These are phyloP conservation scores for Pelochelys cantorii DNA, from an alignment of 2,797 vertebrate species.

Conservation along the genomic window DNA sequence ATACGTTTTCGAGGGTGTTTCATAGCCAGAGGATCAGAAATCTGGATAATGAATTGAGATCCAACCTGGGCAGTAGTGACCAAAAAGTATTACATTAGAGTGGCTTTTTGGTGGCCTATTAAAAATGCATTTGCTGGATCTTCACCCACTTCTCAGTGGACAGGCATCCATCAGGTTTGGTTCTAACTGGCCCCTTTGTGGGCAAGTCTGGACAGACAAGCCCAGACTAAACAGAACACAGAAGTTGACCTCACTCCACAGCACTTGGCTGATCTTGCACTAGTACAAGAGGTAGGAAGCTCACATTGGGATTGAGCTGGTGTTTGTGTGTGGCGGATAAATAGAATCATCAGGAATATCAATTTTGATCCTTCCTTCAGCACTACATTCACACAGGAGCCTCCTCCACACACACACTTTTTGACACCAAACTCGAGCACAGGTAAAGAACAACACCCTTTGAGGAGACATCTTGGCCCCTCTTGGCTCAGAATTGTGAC, in stretches of 20 bases:
- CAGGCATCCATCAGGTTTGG: not conserved
- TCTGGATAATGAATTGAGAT: not conserved
- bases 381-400: not conserved
- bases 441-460: not conserved
- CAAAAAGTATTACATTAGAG: rapidly evolving
- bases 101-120: not conserved
- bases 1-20: not conserved
- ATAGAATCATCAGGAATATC: not conserved
- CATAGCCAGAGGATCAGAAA: not conserved
- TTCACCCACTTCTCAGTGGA: not conserved
- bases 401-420: not conserved
- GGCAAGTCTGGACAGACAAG: not conserved
- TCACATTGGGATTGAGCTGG: not conserved
- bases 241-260: not conserved
- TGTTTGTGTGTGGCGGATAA: not conserved
- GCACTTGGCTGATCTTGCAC: too few species aligned
- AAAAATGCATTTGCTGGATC: not conserved
- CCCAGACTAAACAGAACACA: not conserved
- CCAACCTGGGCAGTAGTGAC: not conserved
- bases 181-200: not conserved
- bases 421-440: not conserved
- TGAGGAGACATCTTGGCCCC: not conserved
- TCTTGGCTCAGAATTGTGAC: not conserved
- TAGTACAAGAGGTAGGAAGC: not conserved
- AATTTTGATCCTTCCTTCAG: not conserved